Evolutionary conservation across 2,888 invertebrate genomes (phyloP), one percentile per base, ranked within the genome.

Genomic region (Taphrorychus bicolor): DNA sequence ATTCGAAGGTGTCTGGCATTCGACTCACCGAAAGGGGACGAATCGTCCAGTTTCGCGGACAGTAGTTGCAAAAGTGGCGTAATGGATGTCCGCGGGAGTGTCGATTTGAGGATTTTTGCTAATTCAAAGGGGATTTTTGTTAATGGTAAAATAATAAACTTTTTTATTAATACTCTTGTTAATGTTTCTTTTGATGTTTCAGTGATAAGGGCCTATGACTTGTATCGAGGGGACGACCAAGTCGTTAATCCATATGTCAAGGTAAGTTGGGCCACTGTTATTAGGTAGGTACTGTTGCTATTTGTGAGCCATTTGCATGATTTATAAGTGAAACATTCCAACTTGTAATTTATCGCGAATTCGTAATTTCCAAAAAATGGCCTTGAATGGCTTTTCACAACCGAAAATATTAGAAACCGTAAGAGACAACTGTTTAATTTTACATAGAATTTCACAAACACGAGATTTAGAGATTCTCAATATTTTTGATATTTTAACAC

Each of bases 161-260:
- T n/a, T n/a, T n/a, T n/a, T n/a, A 9, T 32, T 32, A 32, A 32
- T 32, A 2, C 2, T 11, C 1, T 32, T 32, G 3, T n/a, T n/a
- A n/a, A n/a, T n/a, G n/a, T n/a, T n/a, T n/a, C n/a, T n/a, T n/a
- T n/a, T 32, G 32, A 11, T 32, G 32, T 87, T 86, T 60, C 85
- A 93, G 93, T 94, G 74, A 88, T 92, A 76, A 86, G 91, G 75
- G 93, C 93, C 80, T 87, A 87, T 77, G 92, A 92, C 79, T 84
- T 94, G 71, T 87, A 88, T 74, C 85, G 91, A 72, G 80, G 86
- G 14, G 86, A 87, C 78, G 91, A 89, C 56, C 89, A 87, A 74
- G 85, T 86, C 52, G 88, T 92, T 71, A 92, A 93, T 81, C 93
- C 93, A 69, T 93, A 93, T 81, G 92, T 93, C 19, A 93, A 93